Percentiles rank a stretch among this genome's conserved stretches.
phyloP scores from a whole-genome alignment of 2,797 vertebrate genomes.

The Nyctalus aviator region DNA sequence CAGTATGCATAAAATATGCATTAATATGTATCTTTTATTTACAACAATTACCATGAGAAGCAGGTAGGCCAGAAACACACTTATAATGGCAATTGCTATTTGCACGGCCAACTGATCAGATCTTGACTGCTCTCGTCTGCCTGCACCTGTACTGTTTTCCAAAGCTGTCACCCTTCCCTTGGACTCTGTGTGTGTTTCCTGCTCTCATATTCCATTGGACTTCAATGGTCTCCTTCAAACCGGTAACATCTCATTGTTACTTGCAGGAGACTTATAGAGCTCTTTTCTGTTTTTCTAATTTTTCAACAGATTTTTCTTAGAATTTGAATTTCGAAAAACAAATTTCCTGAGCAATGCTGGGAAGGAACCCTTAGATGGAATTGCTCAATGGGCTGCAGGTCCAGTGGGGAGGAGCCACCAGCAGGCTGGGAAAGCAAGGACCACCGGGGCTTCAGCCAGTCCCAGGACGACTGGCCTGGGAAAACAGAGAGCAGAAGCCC shows the following conservation, averaged over 20 bases:
- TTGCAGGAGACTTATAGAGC: neutral
- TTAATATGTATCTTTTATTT: neutral
- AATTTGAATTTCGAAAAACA: constrained; percentile 2
- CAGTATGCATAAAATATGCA: neutral
- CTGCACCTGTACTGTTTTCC: neutral
- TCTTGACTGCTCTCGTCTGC: neutral
- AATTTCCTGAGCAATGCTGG: neutral
- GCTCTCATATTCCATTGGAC: neutral
- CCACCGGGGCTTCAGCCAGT: too few relatives aligned
- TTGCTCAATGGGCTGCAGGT: neutral
- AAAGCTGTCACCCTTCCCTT: constrained; percentile 23
- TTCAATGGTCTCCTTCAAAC: neutral
- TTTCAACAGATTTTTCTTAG: neutral
- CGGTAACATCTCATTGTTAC: neutral
- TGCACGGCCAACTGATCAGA: neutral
- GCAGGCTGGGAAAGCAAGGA: neutral
- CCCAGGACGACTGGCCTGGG: neutral
- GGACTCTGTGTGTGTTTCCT: neutral
- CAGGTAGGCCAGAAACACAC: neutral
- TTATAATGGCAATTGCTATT: neutral
- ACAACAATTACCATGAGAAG: neutral
- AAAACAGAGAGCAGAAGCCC: neutral
- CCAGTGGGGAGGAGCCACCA: neutral
- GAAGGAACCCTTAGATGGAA: neutral
- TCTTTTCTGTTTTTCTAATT: neutral